Conservation (phyloP, 2,113 vertebrate species). For the Ahaetulla prasina region DNA sequence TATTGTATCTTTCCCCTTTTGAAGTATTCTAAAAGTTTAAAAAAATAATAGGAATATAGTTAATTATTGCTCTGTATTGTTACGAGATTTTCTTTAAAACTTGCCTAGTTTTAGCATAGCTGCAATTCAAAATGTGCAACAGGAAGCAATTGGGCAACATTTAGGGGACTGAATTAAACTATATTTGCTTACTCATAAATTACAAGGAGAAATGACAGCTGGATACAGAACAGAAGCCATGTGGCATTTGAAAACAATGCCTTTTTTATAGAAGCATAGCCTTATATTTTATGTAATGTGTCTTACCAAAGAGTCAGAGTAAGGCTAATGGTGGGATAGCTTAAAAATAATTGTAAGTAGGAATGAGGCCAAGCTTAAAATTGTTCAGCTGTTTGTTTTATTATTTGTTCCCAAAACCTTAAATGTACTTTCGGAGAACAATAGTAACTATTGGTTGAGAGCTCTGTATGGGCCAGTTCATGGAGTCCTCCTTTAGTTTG, state of each 20-base stretch:
- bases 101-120: conserved; percentile 1
- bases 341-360: conserved; percentile 70
- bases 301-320: conserved; percentile 42
- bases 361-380: conserved; percentile 67
- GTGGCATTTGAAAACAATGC: conserved; percentile 23
- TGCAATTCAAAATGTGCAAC: conserved; percentile 8
- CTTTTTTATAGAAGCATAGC: conserved; percentile 37
- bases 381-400: conserved; percentile 68
- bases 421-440: conserved; percentile 71
- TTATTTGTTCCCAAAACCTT: conserved; percentile 71
- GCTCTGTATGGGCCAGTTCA: conserved; percentile 59
- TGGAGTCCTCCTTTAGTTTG: conserved; percentile 42
- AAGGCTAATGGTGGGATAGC: conserved; percentile 63
- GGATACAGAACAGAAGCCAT: conserved; percentile 32
- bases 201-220: conserved; percentile 15
- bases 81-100: conserved; percentile 40
- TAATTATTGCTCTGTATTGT: not conserved
- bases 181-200: conserved; percentile 37
- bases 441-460: conserved; percentile 66
- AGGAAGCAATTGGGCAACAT: conserved; percentile 21
- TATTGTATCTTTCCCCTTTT: not conserved
- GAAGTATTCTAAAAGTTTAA: not conserved
- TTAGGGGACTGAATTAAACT: conserved; percentile 2
- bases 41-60: not conserved
- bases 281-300: conserved; percentile 53